Conservation (phyloP, 2,888 invertebrate genomes). For the Lomographa bimaculata region DNA sequence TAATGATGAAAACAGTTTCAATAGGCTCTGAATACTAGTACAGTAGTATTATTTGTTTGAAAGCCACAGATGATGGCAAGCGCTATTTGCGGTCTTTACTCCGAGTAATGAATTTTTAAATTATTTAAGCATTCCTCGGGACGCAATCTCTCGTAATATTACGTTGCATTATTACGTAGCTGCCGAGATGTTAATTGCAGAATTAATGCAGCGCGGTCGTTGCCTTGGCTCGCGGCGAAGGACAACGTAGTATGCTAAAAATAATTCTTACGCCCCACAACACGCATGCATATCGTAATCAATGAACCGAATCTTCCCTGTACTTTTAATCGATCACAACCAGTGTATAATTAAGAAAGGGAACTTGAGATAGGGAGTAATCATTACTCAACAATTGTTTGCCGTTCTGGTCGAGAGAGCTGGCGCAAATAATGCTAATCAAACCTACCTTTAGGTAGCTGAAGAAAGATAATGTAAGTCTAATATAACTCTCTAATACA, state of each 20-base stretch:
- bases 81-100: too few relatives aligned
- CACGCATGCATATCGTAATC: constrained; percentile 23
- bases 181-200: too few relatives aligned
- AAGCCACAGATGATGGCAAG: too few relatives aligned
- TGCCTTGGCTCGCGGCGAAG: constrained; percentile 31
- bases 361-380: constrained; percentile 18
- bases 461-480: background rate
- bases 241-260: constrained; percentile 30
- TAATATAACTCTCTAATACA: background rate
- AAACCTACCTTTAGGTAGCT: constrained; percentile 7
- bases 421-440: constrained; percentile 20
- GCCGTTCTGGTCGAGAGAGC: constrained; percentile 17
- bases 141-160: constrained; percentile 31
- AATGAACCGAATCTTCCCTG: constrained; percentile 35
- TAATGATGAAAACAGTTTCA: too few relatives aligned
- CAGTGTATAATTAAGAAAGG: constrained; percentile 29
- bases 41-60: background rate
- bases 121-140: constrained; percentile 3
- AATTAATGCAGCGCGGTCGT: constrained; percentile 40
- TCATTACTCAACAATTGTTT: constrained; percentile 16
- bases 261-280: constrained; percentile 18
- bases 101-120: constrained; percentile 1
- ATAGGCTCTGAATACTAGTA: background rate
- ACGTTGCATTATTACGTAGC: constrained; percentile 25
- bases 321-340: constrained; percentile 25